These are phyloP conservation scores for Ambastaia sidthimunki DNA, from an alignment of 2,797 vertebrate genomes.

Conservation along the genomic window DNA sequence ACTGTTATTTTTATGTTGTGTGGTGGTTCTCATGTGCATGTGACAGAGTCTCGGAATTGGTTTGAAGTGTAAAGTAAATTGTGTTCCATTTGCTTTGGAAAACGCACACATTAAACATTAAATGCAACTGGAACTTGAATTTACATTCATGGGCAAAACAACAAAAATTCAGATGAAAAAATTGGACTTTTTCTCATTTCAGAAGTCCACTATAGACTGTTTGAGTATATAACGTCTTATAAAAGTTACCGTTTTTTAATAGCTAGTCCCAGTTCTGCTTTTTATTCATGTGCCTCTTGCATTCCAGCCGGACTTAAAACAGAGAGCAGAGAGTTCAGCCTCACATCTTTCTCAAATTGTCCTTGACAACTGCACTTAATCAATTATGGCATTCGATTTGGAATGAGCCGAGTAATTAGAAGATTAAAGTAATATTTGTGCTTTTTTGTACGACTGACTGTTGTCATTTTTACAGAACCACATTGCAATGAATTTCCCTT, in stretches of 20 bases:
- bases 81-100: too few relatives aligned
- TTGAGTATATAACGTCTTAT: slow-evolving; percentile 37
- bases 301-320: slow-evolving; percentile 36
- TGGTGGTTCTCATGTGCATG: too few relatives aligned
- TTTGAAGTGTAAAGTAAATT: too few relatives aligned
- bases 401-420: slow-evolving; percentile 13
- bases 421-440: slow-evolving; percentile 39
- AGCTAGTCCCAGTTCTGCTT: not conserved
- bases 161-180: too few relatives aligned
- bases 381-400: slow-evolving; percentile 74
- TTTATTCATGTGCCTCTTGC: not conserved
- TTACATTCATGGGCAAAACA: too few relatives aligned
- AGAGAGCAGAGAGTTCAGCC: slow-evolving; percentile 61
- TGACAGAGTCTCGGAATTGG: too few relatives aligned
- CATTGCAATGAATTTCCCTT: slow-evolving; percentile 29
- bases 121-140: too few relatives aligned
- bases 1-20: too few relatives aligned
- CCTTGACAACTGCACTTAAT: slow-evolving; percentile 76
- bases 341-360: slow-evolving; percentile 71
- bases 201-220: not conserved
- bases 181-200: too few relatives aligned
- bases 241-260: slow-evolving; percentile 12
- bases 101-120: too few relatives aligned
- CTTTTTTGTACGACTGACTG: slow-evolving; percentile 31
- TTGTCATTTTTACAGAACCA: slow-evolving; percentile 27